Evolutionary conservation across 2,888 invertebrate genomes (phyloP), one percentile per base, ranked within the genome.

Genomic region (Chrysomela aeneicollis): DNA sequence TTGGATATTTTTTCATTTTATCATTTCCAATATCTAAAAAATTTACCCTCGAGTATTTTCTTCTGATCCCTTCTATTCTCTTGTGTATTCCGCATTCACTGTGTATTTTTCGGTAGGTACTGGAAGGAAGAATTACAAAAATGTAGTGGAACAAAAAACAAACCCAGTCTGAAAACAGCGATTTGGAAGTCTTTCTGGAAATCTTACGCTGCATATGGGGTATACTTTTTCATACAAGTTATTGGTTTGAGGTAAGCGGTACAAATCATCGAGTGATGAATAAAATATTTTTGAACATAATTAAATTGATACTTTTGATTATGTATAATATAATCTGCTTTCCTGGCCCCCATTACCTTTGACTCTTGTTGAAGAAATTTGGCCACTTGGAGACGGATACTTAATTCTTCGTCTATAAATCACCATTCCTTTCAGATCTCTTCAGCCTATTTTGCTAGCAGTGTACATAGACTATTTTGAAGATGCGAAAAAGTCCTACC

Each of bases 391-490:
- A n/a, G n/a, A n/a, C n/a, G n/a, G n/a, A n/a, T n/a, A n/a, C n/a
- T n/a, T n/a, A n/a, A n/a, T n/a, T n/a, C n/a, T n/a, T n/a, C n/a
- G n/a, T n/a, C n/a, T n/a, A n/a, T n/a, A n/a, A n/a, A 21, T 12
- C 12, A 21, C n/a, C n/a, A 12, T 26, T 32, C 54, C 32, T 63
- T 26, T 19, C n/a, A 67, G 67, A 30, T 47, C 61, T 17, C 21
- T 87, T 50, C 86, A 88, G 74, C 90, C 90, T 1, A 86, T 84
- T 66, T 83, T 86, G 3, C 76, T 90, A 78, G 88, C 88, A 8
- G 82, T 87, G 75, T 85, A 89, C 66, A 89, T 91, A 72, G 85
- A 82, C 74, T 89, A 90, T 78, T 85, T 87, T 58, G 71, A 71
- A 32, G 64, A 60, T 30, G 22, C 37, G 2, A 21, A 57, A 32